These are phyloP conservation scores for Chrysemys picta DNA, from an alignment of 2,113 vertebrate genomes.

Conservation along the genomic window DNA sequence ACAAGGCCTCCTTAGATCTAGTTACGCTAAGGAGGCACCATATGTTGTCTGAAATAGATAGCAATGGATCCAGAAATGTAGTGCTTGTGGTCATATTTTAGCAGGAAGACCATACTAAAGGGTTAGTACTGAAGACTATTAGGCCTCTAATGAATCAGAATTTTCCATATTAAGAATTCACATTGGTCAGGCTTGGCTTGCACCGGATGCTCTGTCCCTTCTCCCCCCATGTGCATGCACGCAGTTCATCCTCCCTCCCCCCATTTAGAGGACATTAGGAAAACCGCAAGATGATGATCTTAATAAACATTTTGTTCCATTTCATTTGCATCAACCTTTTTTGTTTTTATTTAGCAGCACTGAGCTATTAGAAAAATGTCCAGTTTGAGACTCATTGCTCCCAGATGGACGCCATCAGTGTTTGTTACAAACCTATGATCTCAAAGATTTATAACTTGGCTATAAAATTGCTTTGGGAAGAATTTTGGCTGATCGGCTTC, in stretches of 20 bases:
- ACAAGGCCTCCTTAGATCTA: neutral
- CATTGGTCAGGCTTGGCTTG: neutral
- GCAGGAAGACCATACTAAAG: neutral
- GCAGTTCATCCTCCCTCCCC: too few species aligned
- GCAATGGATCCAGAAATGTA: neutral
- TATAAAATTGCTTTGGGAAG: neutral
- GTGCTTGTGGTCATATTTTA: neutral
- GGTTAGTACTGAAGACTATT: neutral
- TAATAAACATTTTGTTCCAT: neutral
- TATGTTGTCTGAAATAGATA: neutral
- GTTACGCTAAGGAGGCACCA: fast-evolving
- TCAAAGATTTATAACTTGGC: neutral
- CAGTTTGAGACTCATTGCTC: neutral
- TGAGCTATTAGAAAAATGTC: neutral
- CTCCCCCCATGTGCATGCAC: neutral
- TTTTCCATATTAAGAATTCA: neutral
- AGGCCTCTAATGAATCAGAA: neutral
- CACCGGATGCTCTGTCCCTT: fast-evolving
- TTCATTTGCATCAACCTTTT: neutral
- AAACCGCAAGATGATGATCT: neutral
- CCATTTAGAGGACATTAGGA: neutral
- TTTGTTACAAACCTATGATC: neutral
- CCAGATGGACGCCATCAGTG: neutral
- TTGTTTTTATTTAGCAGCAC: neutral
- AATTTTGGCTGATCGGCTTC: neutral